Evolutionary conservation across 2,888 invertebrate genomes (phyloP).

Genomic region (Platycheirus albimanus): DNA sequence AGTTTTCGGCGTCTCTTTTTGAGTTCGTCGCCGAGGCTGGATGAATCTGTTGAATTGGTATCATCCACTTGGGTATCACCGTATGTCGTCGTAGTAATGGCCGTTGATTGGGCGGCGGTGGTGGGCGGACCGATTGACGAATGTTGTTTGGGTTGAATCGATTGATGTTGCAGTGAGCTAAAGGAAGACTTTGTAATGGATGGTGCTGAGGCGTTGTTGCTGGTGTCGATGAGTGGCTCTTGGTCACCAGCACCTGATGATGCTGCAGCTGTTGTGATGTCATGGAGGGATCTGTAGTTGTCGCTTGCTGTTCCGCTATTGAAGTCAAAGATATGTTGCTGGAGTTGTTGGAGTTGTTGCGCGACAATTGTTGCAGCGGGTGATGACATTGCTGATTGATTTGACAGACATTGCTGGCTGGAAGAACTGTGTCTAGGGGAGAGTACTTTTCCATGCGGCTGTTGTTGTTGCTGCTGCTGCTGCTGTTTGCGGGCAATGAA

Average conservation of each 20-base stretch:
- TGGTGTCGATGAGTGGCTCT: slow-evolving; percentile 76
- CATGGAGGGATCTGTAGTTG: slow-evolving; percentile 57
- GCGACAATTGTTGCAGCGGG: slow-evolving; percentile 74
- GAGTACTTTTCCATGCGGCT: slow-evolving; percentile 76
- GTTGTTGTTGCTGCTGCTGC: slow-evolving; percentile 54
- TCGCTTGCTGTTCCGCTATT: slow-evolving; percentile 64
- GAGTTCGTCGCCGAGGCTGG: slow-evolving; percentile 75
- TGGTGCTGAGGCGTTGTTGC: slow-evolving; percentile 69
- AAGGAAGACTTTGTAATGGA: slow-evolving; percentile 65
- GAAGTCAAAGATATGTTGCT: slow-evolving; percentile 72
- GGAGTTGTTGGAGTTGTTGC: slow-evolving; percentile 72
- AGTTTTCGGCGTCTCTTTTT: slow-evolving; percentile 77
- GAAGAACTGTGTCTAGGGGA: slow-evolving; percentile 77
- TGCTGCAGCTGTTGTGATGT: slow-evolving; percentile 49
- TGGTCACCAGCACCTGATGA: slow-evolving; percentile 45
- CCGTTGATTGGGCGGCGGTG: slow-evolving; percentile 75
- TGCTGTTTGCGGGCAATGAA: slow-evolving; percentile 76
- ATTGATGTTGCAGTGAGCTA: slow-evolving; percentile 57
- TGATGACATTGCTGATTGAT: slow-evolving; percentile 78
- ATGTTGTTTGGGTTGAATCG: slow-evolving; percentile 49
- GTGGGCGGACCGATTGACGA: slow-evolving; percentile 58
- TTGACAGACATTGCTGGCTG: slow-evolving; percentile 77
- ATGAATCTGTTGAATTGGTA: slow-evolving; percentile 75
- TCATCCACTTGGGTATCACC: slow-evolving; percentile 73
- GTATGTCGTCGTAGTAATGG: slow-evolving; percentile 70